Evolutionary conservation across 2,888 invertebrate species (phyloP), one percentile per base, ranked within the genome.

Genomic region (Polymixis lichenea): DNA sequence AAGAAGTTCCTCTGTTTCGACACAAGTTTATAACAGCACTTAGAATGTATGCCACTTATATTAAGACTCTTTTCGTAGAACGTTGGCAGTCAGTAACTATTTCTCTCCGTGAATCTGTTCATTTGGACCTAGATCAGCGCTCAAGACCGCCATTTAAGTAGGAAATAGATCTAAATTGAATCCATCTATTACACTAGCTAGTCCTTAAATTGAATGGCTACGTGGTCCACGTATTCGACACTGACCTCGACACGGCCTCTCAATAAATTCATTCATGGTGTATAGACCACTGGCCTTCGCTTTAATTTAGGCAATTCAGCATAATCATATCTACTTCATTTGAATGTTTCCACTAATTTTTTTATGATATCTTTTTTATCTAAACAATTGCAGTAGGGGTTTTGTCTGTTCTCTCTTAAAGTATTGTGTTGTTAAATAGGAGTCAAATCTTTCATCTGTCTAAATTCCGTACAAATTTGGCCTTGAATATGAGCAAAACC

Each of bases 281-380:
- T 70, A 77, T 76, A 76, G 62, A 72, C 79, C 70, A 69, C 80
- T 78, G 90, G 72, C 94, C 93, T 92, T 92, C 90, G 76, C 66
- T 85, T 82, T 89, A 91, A 92, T 92, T 93, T 88, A 80, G 86
- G 75, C 85, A 89, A 92, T 92, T 92, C 91, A 90, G 86, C 88
- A 58, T 72, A 61, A 61, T 19, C 3, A 38, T 51, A 89, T 81
- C 69, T 61, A 77, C 60, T 84, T 83, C 75, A 81, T 87, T 85
- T 79, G 81, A 64, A 75, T 77, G 51, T 72, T 65, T 61, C 13
- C 2, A n/a, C 72, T n/a, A 64, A 15, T 73, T 78, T 79, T 28
- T 77, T 76, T 72, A 56, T 53, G 17, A 49, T 5, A 56, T 25
- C 1, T 32, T 51, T 22, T 80, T 71, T 15, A 13, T 51, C 2